phyloP scores from a whole-genome alignment of 2,888 invertebrate genomes.

The Drosophila diplacantha region DNA sequence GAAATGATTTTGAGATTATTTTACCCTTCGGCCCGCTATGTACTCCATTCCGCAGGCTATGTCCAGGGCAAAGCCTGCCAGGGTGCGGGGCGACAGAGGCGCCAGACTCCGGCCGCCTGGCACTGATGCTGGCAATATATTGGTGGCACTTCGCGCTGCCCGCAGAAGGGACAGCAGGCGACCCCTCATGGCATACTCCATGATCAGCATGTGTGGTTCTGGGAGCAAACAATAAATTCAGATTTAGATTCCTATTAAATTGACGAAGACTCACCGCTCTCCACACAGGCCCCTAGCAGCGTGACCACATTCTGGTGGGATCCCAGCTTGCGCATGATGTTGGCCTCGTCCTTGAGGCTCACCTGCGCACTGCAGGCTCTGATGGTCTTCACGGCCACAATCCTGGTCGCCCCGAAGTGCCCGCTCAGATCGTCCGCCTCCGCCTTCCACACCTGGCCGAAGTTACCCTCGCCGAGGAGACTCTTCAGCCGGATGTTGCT shows the following conservation, averaged over 20 bases:
- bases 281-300: slow-evolving; percentile 88
- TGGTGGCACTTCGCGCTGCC: slow-evolving; percentile 78
- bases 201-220: slow-evolving; percentile 90
- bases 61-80: slow-evolving; percentile 89
- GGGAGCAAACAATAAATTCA: slow-evolving; percentile 64
- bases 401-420: slow-evolving; percentile 85
- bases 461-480: slow-evolving; percentile 89
- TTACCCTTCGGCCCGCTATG: slow-evolving; percentile 87
- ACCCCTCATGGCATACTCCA: slow-evolving; percentile 92
- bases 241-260: background rate
- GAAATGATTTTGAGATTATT: slow-evolving; percentile 40
- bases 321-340: slow-evolving; percentile 90
- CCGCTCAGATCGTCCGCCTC: slow-evolving; percentile 89
- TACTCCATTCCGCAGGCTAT: slow-evolving; percentile 92
- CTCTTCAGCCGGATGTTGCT: slow-evolving; percentile 87
- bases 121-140: slow-evolving; percentile 79
- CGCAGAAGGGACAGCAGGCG: slow-evolving; percentile 87
- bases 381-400: slow-evolving; percentile 91
- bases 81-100: slow-evolving; percentile 80
- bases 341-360: slow-evolving; percentile 87
- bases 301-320: slow-evolving; percentile 90
- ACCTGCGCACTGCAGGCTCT: slow-evolving; percentile 88
- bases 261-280: slow-evolving; percentile 82
- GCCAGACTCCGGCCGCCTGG: slow-evolving; percentile 76
- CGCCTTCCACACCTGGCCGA: slow-evolving; percentile 92